Evolutionary conservation across 2,797 vertebrate species (phyloP), one percentile per base, ranked within the genome.

Genomic region (Chaetophractus vellerosus): DNA sequence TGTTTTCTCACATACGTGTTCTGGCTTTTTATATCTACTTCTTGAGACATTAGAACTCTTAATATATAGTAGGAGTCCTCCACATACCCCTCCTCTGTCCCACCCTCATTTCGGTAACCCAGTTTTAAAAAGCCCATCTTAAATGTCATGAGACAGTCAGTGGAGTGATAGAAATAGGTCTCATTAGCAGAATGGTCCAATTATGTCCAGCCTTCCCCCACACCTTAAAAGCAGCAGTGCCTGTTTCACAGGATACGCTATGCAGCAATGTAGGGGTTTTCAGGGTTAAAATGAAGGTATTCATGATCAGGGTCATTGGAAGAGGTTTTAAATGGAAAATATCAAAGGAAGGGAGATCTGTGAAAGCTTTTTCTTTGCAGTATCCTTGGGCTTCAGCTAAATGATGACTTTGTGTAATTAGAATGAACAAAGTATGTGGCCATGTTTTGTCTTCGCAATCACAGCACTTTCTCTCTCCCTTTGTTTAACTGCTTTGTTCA

Each of bases 401-500:
- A 97, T 97, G 97, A 98, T 98, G 97, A 98, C 98, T 98, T 97
- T 75, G 87, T 97, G 89, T 98, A 98, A 98, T 98, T 98, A 98
- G 98, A 98, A 97, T 75, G 97, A 98, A 98, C 96, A 96, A 97
- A 98, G 96, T 97, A 91, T 81, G 95, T 96, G 95, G 96, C 91
- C 84, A 92, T 90, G 90, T 97, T 98, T 97, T 92, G 69, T 98
- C 98, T 97, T 97, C 68, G 69, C 97, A 96, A 97, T 98, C 98
- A 97, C 95, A 97, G 97, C 95, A 11, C 97, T 98, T 98, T 97
- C 94, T 96, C 90, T 84, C 97, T 97, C 91, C 38, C 88, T 98
- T 98, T 98, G 98, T 98, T 98, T 97, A 98, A 98, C 97, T 97
- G 97, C 98, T 98, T 98, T 98, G 98, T 98, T 98, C 98, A 97